These are phyloP conservation scores for Apotomis capreana DNA, from an alignment of 2,888 invertebrate species.

Conservation along the genomic window DNA sequence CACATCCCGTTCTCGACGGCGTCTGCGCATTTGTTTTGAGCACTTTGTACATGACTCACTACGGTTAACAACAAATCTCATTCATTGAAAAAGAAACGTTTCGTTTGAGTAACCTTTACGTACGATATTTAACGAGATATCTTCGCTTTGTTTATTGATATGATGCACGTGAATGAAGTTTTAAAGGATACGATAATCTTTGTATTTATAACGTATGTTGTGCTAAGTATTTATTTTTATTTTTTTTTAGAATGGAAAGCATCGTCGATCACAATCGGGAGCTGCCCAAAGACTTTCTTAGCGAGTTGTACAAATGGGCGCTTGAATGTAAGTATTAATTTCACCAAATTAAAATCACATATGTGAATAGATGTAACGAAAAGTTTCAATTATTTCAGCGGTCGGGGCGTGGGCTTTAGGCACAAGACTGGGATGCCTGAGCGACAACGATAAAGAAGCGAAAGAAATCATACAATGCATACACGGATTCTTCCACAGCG, in stretches of 20 bases:
- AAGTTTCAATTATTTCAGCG: conserved; percentile 76
- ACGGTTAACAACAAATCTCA: conserved; percentile 70
- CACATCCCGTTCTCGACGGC: conserved; percentile 76
- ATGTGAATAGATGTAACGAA: conserved; percentile 1
- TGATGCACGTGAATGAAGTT: conserved; percentile 12
- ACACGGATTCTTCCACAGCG: conserved; percentile 89
- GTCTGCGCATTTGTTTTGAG: conserved; percentile 77
- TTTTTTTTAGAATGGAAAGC: conserved; percentile 84
- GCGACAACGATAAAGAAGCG: conserved; percentile 87
- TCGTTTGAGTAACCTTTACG: conserved; percentile 60
- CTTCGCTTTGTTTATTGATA: conserved; percentile 24
- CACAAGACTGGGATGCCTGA: conserved; percentile 89
- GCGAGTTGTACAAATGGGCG: conserved; percentile 91
- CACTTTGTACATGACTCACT: conserved; percentile 69
- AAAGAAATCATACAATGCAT: conserved; percentile 90
- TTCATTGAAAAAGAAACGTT: conserved; percentile 67
- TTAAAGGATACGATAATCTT: conserved; percentile 36
- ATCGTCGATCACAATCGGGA: conserved; percentile 84
- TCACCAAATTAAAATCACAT: conserved; percentile 20
- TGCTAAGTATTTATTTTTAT: conserved; percentile 55
- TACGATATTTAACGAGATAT: conserved; percentile 22
- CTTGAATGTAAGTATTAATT: conserved; percentile 88
- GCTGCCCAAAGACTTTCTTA: conserved; percentile 86
- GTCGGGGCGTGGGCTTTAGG: conserved; percentile 92
- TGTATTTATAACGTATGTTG: conserved; percentile 41